Percentiles rank a stretch among this genome's conserved stretches.
phyloP scores from a whole-genome alignment of 2,888 invertebrate genomes.

The Candidula unifasciata region DNA sequence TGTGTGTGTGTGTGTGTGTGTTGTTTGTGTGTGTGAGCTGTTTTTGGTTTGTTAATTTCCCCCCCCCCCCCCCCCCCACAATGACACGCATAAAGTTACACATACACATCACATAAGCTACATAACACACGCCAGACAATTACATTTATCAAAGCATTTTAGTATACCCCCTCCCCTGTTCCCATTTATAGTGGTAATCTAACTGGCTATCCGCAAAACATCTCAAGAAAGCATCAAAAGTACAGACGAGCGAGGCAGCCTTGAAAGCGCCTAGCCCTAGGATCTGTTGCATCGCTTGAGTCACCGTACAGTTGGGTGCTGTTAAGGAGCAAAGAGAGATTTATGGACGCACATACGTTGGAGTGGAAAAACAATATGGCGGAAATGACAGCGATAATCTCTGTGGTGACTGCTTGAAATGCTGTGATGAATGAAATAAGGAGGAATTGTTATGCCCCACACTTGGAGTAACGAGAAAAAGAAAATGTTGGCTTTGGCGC shows the following conservation, averaged over 20 bases:
- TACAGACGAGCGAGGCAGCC: too few relatives aligned
- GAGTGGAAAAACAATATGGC: constrained; percentile 44
- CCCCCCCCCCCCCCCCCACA: too few relatives aligned
- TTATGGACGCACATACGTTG: constrained; percentile 19
- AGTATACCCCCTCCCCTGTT: too few relatives aligned
- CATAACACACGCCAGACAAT: too few relatives aligned
- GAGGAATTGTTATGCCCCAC: neutral
- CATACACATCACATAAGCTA: too few relatives aligned
- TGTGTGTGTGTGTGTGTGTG: neutral
- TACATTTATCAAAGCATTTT: too few relatives aligned
- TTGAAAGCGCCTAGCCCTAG: too few relatives aligned
- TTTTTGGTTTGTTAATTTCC: neutral
- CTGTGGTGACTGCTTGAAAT: constrained; percentile 38
- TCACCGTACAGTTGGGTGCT: neutral
- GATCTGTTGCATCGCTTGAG: constrained; percentile 22
- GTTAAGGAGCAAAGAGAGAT: constrained; percentile 43
- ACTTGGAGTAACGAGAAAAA: neutral
- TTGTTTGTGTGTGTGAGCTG: neutral
- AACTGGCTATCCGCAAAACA: too few relatives aligned
- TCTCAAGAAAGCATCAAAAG: too few relatives aligned
- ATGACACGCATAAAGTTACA: too few relatives aligned
- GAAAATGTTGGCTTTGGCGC: neutral
- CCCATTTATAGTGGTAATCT: too few relatives aligned
- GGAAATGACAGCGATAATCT: constrained; percentile 45
- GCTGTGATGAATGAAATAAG: constrained; percentile 34